Evolutionary conservation across 92 coral and sea anemone species (phyloP).

Genomic region (Epizoanthus rinbou): DNA sequence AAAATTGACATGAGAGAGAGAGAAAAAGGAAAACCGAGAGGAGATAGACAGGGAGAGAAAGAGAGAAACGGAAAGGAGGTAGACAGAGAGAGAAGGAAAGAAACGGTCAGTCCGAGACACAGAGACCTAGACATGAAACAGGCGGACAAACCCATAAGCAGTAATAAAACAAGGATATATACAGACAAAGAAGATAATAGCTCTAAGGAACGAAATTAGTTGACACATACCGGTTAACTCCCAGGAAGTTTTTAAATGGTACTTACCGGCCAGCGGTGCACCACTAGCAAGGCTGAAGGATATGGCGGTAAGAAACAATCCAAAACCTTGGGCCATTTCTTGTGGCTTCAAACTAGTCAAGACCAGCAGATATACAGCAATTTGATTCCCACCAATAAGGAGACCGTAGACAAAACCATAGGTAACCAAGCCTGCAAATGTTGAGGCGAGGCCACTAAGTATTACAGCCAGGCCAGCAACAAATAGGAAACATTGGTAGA

Average conservation of each 20-base stretch:
- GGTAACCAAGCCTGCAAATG: constrained; percentile 21
- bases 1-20: no score
- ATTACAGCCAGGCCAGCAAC: constrained; percentile 45
- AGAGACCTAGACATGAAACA: no score
- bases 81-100: no score
- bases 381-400: constrained; percentile 29
- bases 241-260: neutral
- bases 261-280: constrained; percentile 17
- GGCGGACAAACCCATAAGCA: no score
- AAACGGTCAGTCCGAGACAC: no score
- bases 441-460: constrained; percentile 33
- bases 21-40: no score
- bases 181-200: no score
- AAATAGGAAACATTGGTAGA: constrained; percentile 37
- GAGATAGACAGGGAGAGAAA: no score
- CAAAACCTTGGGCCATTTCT: constrained; percentile 5
- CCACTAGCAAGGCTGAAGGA: constrained; percentile 25
- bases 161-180: no score
- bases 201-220: no score
- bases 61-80: no score
- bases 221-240: neutral
- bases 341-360: constrained; percentile 11
- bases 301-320: constrained; percentile 10
- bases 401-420: constrained; percentile 21
- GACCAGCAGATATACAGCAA: constrained; percentile 3